Base-by-base conservation (phyloP, 2,888 invertebrate species). In the Euplagia quadripunctaria region DNA sequence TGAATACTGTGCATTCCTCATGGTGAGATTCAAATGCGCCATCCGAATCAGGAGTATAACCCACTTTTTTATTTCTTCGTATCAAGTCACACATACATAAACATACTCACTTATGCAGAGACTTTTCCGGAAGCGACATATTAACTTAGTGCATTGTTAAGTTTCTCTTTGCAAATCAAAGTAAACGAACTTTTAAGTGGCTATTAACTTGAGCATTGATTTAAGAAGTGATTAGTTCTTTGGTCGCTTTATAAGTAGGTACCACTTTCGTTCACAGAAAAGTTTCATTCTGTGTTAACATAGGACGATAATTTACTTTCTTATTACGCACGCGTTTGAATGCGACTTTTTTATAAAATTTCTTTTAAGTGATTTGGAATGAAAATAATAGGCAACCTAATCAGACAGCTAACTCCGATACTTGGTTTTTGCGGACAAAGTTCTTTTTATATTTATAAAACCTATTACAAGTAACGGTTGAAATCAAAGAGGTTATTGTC, bases 181-280 rank as follows among this genome's bases (percentile, higher is more conserved):
- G 64, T 69, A 68, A 80, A 74, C n/a, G 76, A 69, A 64, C 55
- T 74, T 73, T 70, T 71, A 77, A 65, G 63, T 75, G 58, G 67
- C 68, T 68, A 46, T 64, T 69, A 68, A 68, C 16, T 64, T 72
- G 16, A 55, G n/a, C 68, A 68, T 72, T 72, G 72, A 68, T 72
- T 68, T 72, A n/a, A 63, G 52, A 70, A 66, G 43, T 66, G 70
- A 70, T 67, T 66, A 73, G 42, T 63, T 70, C 49, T 51, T 64
- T 69, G 17, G 31, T 55, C 46, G 16, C 52, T 43, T 65, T n/a
- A n/a, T n/a, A n/a, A n/a, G 58, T 68, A 64, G 41, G n/a, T 52
- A n/a, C 16, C 5, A 66, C 63, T 72, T 72, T 31, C 41, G 64
- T 76, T 63, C 65, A 67, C 3, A 17, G 75, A 79, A 75, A 68